These are phyloP conservation scores for Anas bahamensis DNA, from an alignment of 2,797 vertebrate genomes.

Conservation along the genomic window DNA sequence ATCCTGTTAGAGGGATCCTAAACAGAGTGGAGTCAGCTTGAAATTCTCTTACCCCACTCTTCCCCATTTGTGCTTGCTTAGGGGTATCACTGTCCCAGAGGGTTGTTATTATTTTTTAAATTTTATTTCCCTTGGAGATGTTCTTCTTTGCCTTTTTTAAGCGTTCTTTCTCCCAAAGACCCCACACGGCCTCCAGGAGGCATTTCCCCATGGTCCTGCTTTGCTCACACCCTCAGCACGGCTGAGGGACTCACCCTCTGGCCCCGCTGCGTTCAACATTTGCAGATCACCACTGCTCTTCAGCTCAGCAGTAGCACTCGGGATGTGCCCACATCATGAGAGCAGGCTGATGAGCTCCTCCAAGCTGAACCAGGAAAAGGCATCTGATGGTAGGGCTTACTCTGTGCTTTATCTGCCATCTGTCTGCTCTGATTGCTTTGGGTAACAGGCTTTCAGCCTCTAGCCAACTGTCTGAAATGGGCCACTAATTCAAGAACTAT, in stretches of 20 bases:
- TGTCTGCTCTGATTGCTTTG: background rate
- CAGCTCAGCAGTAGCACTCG: background rate
- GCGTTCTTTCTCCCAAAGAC: background rate
- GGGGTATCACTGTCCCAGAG: background rate
- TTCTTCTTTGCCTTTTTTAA: background rate
- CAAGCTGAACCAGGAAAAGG: background rate
- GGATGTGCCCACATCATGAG: background rate
- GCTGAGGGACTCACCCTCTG: background rate
- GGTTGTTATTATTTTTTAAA: background rate
- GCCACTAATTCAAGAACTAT: background rate
- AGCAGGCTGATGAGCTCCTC: background rate
- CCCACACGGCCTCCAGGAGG: background rate
- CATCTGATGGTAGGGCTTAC: background rate
- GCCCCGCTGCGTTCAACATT: background rate
- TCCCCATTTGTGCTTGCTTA: background rate
- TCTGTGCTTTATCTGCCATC: background rate
- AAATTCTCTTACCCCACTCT: background rate
- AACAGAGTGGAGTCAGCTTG: background rate
- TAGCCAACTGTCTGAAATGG: background rate
- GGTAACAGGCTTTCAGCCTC: background rate
- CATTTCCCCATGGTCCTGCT: background rate
- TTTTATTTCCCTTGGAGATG: background rate
- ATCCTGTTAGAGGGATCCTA: background rate
- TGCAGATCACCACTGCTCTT: background rate
- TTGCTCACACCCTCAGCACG: background rate